Conservation (phyloP, 1,140 invertebrate genomes). For the Metopolophium dirhodum region DNA sequence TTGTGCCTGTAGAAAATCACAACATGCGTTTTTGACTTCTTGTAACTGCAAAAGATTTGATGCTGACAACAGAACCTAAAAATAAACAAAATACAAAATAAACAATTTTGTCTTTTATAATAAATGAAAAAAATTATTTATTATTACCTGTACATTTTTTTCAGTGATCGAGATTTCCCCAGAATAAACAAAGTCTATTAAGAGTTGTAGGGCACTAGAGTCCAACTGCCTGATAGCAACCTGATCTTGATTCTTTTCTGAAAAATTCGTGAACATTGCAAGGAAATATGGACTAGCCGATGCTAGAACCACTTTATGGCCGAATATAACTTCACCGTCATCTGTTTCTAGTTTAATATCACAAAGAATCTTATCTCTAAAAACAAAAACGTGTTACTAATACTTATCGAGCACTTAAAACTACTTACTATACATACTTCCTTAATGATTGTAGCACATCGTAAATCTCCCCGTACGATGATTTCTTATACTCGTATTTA, state of each 20-base stretch:
- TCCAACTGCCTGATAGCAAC: conserved; percentile 86
- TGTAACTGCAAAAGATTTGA: conserved; percentile 92
- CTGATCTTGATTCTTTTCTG: conserved; percentile 71
- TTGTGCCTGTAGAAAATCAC: conserved; percentile 90
- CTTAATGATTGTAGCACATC: conserved; percentile 86
- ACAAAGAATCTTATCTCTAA: conserved; percentile 61
- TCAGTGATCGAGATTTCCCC: conserved; percentile 89
- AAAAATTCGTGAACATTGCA: conserved; percentile 95
- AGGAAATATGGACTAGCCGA: conserved; percentile 94
- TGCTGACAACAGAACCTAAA: conserved; percentile 76
- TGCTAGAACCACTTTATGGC: conserved; percentile 92
- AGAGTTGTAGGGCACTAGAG: conserved; percentile 75
- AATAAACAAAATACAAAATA: conserved; percentile 20
- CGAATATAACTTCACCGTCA: conserved; percentile 75
- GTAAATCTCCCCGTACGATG: conserved; percentile 64
- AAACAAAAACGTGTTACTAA: conserved; percentile 58
- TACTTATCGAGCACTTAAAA: too few relatives aligned
- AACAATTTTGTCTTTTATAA: neutral
- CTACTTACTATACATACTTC: conserved; percentile 69
- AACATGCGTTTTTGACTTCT: conserved; percentile 90
- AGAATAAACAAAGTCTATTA: conserved; percentile 92
- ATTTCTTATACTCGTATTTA: too few relatives aligned
- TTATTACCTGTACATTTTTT: conserved; percentile 85
- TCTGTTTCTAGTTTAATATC: conserved; percentile 66
- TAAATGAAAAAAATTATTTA: neutral